A percentile compares a stretch with the other conserved stretches of the same genome.
phyloP scores from a whole-genome alignment of 1,140 invertebrate species.

The Ectropis grisescens region DNA sequence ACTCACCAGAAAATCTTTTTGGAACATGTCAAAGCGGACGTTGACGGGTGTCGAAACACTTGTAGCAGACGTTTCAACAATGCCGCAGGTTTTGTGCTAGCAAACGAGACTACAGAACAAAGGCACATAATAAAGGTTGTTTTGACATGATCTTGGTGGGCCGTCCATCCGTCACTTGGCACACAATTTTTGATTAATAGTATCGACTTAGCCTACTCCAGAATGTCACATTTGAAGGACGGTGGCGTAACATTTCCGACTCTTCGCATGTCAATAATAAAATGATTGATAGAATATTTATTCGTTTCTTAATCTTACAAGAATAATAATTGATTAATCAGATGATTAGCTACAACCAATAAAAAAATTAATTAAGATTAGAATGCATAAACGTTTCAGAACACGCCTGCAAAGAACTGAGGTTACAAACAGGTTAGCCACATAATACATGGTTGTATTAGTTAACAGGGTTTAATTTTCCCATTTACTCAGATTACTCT shows the following conservation, averaged over 20 bases:
- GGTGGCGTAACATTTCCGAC: conserved; percentile 10
- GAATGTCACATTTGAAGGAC: conserved; percentile 1
- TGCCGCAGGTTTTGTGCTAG: conserved; percentile 31
- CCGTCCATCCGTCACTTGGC: conserved; percentile 29
- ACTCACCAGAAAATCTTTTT: conserved; percentile 36
- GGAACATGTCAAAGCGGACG: conserved; percentile 37
- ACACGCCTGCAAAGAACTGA: no score
- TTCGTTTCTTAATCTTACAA: no score
- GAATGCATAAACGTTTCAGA: no score
- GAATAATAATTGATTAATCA: conserved; percentile 4
- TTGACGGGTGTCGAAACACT: conserved; percentile 56
- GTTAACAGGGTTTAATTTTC: conserved; percentile 25
- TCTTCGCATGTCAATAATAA: conserved; percentile 5
- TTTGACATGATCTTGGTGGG: conserved; percentile 41
- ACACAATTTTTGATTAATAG: conserved; percentile 41
- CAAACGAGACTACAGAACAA: conserved; percentile 50
- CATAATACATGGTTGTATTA: conserved; percentile 9
- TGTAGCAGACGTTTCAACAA: conserved; percentile 40
- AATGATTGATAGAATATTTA: not conserved
- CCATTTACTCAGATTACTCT: conserved; percentile 30
- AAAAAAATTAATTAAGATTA: no score
- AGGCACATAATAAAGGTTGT: conserved; percentile 37
- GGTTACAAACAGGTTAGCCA: conserved; percentile 16
- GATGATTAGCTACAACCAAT: not conserved
- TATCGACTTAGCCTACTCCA: conserved; percentile 13